Base-by-base conservation (phyloP, 2,113 vertebrate genomes). In the Dasyornis broadbenti region DNA sequence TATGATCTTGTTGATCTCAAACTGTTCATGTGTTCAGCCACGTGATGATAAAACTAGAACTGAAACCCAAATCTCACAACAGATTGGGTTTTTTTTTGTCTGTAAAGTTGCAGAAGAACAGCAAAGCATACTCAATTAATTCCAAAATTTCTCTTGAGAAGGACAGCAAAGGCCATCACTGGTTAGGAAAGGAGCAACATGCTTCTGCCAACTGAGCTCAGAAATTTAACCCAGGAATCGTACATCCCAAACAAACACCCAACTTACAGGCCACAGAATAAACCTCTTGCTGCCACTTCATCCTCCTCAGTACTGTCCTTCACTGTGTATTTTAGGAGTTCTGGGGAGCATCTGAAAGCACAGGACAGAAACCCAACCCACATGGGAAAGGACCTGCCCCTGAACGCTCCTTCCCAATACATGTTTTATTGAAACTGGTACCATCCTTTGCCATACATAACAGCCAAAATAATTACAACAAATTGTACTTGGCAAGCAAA, bases 51-150 rank as follows among this genome's bases (percentile, higher is more conserved):
- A 94, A 94, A 82, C 33, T 23, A 69, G 76, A 94, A 89, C 59
- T 79, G 87, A 95, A 95, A 95, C 73, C 21, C 53, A 37, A 63
- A 49, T 71, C 84, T 79, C 89, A 91, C n/a, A 89, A 44, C 10
- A 84, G 31, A 71, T 2, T 37, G 54, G 28, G 27, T 7, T 28
- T 88, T 88, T 88, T 81, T 87, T 15, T 72, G 60, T 49, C 57
- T 54, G 3, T 23, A 72, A 71, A 93, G 72, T 0, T 75, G n/a
- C 77, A 83, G 60, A 89, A 72, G 30, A 89, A 7, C 78, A 91
- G 59, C 69, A 90, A 92, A 84, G 27, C 40, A 45, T 24, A 54
- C 33, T 13, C 57, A 78, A 82, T n/a, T 61, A 65, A 86, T 54
- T 52, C 28, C 64, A 50, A 56, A 2, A 0, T 44, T 76, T 18